Conservation (phyloP, 2,797 vertebrate species). For the Geotrypetes seraphini region DNA sequence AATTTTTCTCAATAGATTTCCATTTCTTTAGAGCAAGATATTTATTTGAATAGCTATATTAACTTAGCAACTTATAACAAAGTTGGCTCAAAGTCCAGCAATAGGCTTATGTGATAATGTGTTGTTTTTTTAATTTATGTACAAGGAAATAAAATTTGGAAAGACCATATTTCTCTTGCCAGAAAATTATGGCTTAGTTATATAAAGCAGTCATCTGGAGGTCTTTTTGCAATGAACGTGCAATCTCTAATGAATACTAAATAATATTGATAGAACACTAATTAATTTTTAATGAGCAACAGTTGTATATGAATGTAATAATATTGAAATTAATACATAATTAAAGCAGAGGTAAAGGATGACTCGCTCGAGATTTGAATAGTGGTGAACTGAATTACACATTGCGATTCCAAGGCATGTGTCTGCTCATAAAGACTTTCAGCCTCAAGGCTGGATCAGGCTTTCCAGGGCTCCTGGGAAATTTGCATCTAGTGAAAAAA, state of each 20-base stretch:
- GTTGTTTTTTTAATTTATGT: neutral
- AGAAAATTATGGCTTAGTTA: slow-evolving; percentile 6
- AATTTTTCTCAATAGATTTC: too few species aligned
- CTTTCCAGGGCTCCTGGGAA: too few species aligned
- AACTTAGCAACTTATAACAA: too few species aligned
- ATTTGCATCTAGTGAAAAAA: too few species aligned
- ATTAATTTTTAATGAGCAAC: slow-evolving; percentile 36
- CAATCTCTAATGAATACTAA: slow-evolving; percentile 17
- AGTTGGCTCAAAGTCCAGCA: too few species aligned
- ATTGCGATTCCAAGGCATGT: neutral
- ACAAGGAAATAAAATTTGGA: neutral
- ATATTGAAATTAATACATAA: slow-evolving; percentile 35
- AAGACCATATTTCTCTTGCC: slow-evolving; percentile 13
- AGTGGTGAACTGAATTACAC: slow-evolving; percentile 11
- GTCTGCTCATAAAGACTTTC: slow-evolving; percentile 2
- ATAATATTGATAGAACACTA: slow-evolving; percentile 17
- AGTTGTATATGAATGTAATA: slow-evolving; percentile 20
- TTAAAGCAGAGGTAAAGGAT: slow-evolving; percentile 26
- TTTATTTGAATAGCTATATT: too few species aligned
- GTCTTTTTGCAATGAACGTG: neutral
- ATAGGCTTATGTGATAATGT: too few species aligned
- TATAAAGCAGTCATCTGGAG: slow-evolving; percentile 9
- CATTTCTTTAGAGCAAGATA: too few species aligned
- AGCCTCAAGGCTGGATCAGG: neutral
- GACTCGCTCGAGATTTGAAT: slow-evolving; percentile 28